A percentile compares a stretch with the other conserved stretches of the same genome.
phyloP scores from a whole-genome alignment of 2,113 vertebrate genomes.

The Sterna hirundo region DNA sequence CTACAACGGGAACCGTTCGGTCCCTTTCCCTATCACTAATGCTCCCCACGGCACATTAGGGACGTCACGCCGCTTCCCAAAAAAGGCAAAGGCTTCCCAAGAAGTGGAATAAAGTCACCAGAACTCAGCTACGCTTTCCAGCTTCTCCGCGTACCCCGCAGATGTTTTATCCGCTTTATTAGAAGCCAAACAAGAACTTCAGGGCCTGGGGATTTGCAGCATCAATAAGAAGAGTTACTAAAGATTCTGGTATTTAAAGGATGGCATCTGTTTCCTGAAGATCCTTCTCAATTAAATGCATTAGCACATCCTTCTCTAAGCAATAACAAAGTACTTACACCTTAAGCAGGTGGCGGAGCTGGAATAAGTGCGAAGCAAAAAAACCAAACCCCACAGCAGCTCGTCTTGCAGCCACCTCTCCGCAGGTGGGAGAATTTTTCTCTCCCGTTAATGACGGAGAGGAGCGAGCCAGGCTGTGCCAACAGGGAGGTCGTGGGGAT shows the following conservation, averaged over 20 bases:
- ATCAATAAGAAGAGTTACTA: neutral
- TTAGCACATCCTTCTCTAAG: neutral
- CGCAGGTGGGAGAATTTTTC: accelerated
- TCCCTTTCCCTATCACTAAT: neutral
- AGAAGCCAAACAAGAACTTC: neutral
- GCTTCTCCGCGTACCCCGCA: neutral
- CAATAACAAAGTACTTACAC: neutral
- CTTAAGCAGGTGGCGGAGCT: neutral
- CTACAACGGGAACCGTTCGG: accelerated
- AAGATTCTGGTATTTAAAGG: neutral
- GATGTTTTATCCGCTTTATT: neutral
- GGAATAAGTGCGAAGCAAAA: neutral
- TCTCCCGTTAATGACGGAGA: neutral
- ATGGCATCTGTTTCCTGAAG: neutral
- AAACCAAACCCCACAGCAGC: neutral
- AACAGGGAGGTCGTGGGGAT: neutral
- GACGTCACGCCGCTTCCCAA: neutral
- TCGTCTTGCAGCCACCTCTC: neutral
- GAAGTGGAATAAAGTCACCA: neutral
- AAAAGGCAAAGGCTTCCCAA: neutral
- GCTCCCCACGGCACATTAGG: neutral
- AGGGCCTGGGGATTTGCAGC: neutral
- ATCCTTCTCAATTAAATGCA: neutral
- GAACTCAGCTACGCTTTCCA: neutral
- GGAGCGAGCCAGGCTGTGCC: neutral